Conservation (phyloP, 2,888 invertebrate genomes). For the Trachelus stipa region DNA sequence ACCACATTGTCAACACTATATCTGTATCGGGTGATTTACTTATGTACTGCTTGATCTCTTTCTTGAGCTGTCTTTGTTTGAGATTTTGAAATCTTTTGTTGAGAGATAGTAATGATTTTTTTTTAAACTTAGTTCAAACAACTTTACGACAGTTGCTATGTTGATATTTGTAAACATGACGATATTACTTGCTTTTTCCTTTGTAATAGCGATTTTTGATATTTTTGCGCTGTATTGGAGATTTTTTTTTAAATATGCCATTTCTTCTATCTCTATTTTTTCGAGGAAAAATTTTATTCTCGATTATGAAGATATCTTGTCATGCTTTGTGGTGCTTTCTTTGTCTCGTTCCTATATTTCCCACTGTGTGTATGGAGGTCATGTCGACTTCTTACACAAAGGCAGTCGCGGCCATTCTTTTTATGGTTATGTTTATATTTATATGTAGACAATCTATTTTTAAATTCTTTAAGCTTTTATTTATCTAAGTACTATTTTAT, state of each 20-base stretch:
- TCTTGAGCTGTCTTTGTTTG: conserved; percentile 12
- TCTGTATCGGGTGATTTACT: neutral
- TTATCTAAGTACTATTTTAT: neutral
- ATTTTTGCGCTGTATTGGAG: neutral
- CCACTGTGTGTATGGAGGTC: neutral
- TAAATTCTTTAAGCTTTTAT: neutral
- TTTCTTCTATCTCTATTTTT: neutral
- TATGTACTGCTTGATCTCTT: neutral
- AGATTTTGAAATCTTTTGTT: conserved; percentile 5
- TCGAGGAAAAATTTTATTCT: neutral
- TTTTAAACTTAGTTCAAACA: neutral
- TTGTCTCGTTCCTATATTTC: neutral
- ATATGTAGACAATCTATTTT: neutral
- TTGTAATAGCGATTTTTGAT: neutral
- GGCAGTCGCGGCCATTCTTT: neutral
- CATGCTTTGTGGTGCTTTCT: neutral
- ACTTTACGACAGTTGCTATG: neutral
- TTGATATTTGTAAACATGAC: neutral
- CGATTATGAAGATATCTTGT: neutral
- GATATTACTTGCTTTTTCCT: neutral
- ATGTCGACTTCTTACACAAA: neutral
- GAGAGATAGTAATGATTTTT: neutral
- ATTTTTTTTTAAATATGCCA: neutral
- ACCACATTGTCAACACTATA: neutral
- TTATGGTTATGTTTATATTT: neutral